Conservation (phyloP, 2,888 invertebrate genomes). For the Ariolimax columbianus region DNA sequence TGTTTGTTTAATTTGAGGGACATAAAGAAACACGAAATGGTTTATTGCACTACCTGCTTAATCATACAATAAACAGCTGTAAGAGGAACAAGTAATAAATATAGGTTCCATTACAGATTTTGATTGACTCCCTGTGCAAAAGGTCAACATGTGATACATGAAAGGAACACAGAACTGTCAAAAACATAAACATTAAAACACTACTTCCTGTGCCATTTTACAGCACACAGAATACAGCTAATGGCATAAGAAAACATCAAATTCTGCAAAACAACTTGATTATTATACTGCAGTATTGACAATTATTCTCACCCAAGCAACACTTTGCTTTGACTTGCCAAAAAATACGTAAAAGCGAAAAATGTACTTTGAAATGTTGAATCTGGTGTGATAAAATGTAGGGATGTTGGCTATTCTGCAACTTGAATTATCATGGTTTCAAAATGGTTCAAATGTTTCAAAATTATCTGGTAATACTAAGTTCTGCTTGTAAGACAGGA, state of each 20-base stretch:
- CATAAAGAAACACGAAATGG: neutral
- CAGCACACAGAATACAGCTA: neutral
- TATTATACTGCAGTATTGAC: neutral
- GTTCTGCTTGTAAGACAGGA: too few relatives aligned
- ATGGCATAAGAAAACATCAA: neutral
- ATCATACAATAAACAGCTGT: neutral
- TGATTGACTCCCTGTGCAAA: constrained; percentile 35
- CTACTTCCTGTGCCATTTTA: neutral
- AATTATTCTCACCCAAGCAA: neutral
- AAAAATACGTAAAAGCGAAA: neutral
- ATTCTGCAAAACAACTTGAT: neutral
- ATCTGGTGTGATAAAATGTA: neutral
- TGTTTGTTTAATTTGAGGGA: neutral
- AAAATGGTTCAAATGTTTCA: too few relatives aligned
- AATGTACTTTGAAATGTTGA: neutral
- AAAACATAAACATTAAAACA: too few relatives aligned
- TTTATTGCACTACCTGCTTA: constrained; percentile 3
- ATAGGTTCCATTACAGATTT: constrained; percentile 5
- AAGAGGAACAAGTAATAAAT: neutral
- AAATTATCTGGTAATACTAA: too few relatives aligned
- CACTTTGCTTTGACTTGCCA: neutral
- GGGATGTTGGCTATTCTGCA: neutral
- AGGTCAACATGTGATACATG: constrained; percentile 20
- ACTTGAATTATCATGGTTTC: neutral
- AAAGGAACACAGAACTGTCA: neutral